phyloP scores from a whole-genome alignment of 2,797 vertebrate species.

The Lepus oiostolus region DNA sequence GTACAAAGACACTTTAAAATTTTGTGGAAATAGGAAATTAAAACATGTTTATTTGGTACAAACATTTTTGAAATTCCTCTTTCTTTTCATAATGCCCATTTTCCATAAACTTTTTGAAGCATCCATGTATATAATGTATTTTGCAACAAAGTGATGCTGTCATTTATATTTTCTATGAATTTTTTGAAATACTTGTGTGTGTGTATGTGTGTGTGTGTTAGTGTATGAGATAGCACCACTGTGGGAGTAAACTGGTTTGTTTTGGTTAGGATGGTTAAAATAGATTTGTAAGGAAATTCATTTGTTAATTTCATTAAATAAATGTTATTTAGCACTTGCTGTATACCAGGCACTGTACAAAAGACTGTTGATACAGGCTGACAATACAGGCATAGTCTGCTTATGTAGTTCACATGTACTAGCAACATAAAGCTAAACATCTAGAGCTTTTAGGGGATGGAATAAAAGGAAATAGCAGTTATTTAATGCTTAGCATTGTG shows the following conservation, averaged over 20 bases:
- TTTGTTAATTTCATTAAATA: not conserved
- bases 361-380: not conserved
- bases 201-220: not conserved
- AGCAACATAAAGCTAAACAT: too few species aligned
- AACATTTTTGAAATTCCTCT: too few species aligned
- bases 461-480: not conserved
- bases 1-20: too few species aligned
- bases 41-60: too few species aligned
- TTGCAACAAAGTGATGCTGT: too few species aligned
- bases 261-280: not conserved
- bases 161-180: too few species aligned
- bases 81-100: too few species aligned
- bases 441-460: not conserved
- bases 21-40: too few species aligned
- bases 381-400: not conserved
- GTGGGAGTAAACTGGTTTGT: not conserved
- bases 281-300: not conserved
- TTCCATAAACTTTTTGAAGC: too few species aligned
- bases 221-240: accelerated
- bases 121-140: too few species aligned
- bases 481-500: not conserved
- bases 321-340: not conserved
- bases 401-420: not conserved
- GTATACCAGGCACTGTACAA: not conserved
- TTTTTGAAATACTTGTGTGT: too few species aligned